Evolutionary conservation across 23 tunicate species (phyloP), one percentile per base, ranked within the genome.

Genomic region (Halocynthia roretzi): DNA sequence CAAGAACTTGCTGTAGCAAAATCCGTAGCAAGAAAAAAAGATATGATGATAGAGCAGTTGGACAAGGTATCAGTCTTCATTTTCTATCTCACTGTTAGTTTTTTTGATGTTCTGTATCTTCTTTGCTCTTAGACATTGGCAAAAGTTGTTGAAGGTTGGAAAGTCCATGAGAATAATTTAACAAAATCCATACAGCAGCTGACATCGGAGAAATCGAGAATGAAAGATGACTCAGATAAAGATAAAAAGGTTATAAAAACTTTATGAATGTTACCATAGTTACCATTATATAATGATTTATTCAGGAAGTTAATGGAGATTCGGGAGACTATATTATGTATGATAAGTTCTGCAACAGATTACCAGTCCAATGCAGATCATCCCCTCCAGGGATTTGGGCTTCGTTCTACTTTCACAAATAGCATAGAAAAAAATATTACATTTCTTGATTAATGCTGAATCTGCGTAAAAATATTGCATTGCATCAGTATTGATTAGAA

Each of bases 1-100:
- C 98, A 92, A 67, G 98, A 92, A 77, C 98, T 92, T 56, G 98
- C 98, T 11, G 92, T 92, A 56, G 87, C 86, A 15, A 76, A 92
- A 71, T 92, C 98, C 6, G 81, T 85, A 0, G 87, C 84, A 10
- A 62, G 85, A 8, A 92, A 92, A 53, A 92, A 92, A 72, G 92
- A 92, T 78, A 81, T 84, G 65, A 92, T 92, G 98, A 92, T 92
- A 61, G 92, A 92, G 62, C 98, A 92, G 61, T 79, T 92, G 11
- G 98, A 92, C 69, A 86, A 86, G 82, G 98, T 85, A 49, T 52
- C 5, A 5, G 4, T 2, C 15, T 18, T 12, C 72, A 18, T 68
- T 17, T 68, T n/a, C 40, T 68, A 0, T 31, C 44, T 31, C 44
- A 31, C 44, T 0, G 4, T 31, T 31, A 0, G 4, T 31, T 31